Base-by-base conservation (phyloP, 2,888 invertebrate genomes). In the Drosophila mettleri region DNA sequence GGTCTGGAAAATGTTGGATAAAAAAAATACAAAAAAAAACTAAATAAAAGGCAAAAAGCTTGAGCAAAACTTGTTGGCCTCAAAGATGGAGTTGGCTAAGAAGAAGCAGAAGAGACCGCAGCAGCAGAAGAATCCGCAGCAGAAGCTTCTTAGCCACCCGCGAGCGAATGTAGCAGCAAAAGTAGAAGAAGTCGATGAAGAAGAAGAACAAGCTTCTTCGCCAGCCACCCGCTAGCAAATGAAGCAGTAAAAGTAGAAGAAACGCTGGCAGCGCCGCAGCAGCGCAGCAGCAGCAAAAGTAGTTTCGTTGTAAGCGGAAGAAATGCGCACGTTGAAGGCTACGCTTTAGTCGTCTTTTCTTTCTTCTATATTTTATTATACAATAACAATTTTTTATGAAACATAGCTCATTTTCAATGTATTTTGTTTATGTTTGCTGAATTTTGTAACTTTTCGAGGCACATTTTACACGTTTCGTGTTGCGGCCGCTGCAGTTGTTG, bases 11-110 rank as follows among this genome's bases (percentile, higher is more conserved):
- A 81, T 87, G 75, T 75, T 67, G 74, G 36, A 24, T 29, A 45
- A 18, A 16, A 31, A 48, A 18, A n/a, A 45, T 27, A 57, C 18
- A 43, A 36, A 41, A 31, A 34, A 48, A 2, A 48, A 34, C 2
- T 16, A 60, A 60, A 61, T 9, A 36, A 63, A 14, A 48, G 27
- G 45, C 29, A 62, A 73, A 75, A 74, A 57, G 52, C 73, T 59
- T 53, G 67, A 61, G 72, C 67, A 74, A 86, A 83, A 83, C 83
- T 86, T 69, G 83, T 88, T 87, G 86, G 81, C 73, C 74, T 66
- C 85, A 68, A 81, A 69, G 57, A 69, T 80, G 74, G 77, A 83
- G 83, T 66, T 80, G 43, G 51, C 67, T 41, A 55, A 62, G 24
- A 38, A 67, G 43, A 20, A 54, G 27, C 39, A 60, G 51, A n/a